Evolutionary conservation across 2,113 vertebrate genomes (phyloP).

Genomic region (Fulica atra): DNA sequence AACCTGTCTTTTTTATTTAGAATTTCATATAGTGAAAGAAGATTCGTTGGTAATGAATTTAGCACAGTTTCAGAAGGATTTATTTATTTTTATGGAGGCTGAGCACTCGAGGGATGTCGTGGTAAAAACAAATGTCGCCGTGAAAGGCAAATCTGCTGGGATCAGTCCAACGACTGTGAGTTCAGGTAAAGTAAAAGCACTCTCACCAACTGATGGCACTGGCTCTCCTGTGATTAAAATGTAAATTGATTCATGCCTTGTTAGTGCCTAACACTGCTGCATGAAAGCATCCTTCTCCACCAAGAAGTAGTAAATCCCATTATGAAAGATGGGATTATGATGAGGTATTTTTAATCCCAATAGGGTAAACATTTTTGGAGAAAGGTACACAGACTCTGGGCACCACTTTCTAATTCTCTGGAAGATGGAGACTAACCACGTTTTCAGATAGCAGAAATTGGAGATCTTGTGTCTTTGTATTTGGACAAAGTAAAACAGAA

Average conservation of each 20-base stretch:
- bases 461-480: background rate
- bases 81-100: conserved; percentile 64
- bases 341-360: background rate
- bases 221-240: background rate
- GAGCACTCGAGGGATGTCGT: conserved; percentile 42
- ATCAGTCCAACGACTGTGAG: conserved; percentile 19
- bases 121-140: conserved; percentile 3
- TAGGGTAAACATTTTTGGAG: background rate
- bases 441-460: background rate
- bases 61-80: conserved; percentile 61
- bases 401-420: background rate
- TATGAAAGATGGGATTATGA: background rate
- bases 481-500: background rate
- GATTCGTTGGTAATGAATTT: conserved; percentile 70
- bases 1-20: conserved; percentile 76
- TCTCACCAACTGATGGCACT: background rate
- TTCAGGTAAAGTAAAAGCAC: conserved; percentile 53
- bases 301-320: background rate
- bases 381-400: background rate
- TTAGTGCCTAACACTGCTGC: background rate
- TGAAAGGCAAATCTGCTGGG: conserved; percentile 3
- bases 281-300: background rate
- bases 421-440: background rate
- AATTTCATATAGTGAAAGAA: conserved; percentile 69
- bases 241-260: conserved; percentile 11